Evolutionary conservation across 2,888 invertebrate species (phyloP).

Genomic region (Pogonocherus hispidulus): DNA sequence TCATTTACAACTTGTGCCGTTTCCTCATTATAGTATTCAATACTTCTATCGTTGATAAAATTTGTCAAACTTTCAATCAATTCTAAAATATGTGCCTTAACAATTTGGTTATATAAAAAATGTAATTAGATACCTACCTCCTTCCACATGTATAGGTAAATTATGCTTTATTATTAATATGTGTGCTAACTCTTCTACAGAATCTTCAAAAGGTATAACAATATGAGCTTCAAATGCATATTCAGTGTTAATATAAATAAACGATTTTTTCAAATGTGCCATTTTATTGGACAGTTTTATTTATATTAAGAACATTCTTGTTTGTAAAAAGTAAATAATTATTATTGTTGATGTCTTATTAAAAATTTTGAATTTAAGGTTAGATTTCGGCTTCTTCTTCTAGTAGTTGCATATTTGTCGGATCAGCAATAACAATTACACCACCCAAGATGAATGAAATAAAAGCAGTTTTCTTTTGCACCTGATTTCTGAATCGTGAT

Average conservation of each 20-base stretch:
- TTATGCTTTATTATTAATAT: slow-evolving; percentile 59
- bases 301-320: neutral
- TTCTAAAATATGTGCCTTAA: slow-evolving; percentile 38
- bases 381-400: neutral
- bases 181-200: slow-evolving; percentile 61
- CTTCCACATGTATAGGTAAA: slow-evolving; percentile 64
- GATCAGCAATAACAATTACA: too few species aligned
- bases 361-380: neutral
- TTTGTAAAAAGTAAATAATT: neutral
- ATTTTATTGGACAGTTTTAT: neutral
- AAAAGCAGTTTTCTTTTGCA: too few species aligned
- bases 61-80: slow-evolving; percentile 63
- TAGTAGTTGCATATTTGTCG: too few species aligned
- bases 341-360: neutral
- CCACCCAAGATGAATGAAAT: too few species aligned
- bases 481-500: too few species aligned
- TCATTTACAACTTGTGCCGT: slow-evolving; percentile 75
- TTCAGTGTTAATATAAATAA: slow-evolving; percentile 52
- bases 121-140: slow-evolving; percentile 59
- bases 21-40: slow-evolving; percentile 74
- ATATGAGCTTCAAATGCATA: slow-evolving; percentile 55
- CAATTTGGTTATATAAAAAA: neutral
- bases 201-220: slow-evolving; percentile 60
- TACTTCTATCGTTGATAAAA: slow-evolving; percentile 79
- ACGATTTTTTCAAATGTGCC: slow-evolving; percentile 37